A percentile compares a stretch with the other conserved stretches of the same genome.
These are phyloP conservation scores for Laticauda colubrina DNA, from an alignment of 2,113 vertebrate species.

Conservation along the genomic window DNA sequence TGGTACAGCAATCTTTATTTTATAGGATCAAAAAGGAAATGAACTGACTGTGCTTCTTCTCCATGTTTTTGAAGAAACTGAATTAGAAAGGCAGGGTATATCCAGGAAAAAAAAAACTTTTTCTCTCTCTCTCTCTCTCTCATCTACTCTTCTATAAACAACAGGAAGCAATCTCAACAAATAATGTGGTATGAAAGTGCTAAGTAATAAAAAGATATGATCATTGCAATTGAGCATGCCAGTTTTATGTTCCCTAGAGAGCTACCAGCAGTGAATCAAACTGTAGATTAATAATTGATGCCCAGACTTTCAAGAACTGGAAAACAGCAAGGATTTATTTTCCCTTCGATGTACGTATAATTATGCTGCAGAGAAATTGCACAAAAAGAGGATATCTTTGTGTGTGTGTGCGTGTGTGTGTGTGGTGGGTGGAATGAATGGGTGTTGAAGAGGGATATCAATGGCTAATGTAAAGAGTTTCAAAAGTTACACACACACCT, in stretches of 20 bases:
- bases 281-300: constrained; percentile 5
- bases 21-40: neutral
- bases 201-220: neutral
- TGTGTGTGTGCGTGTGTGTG: neutral
- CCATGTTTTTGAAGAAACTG: neutral
- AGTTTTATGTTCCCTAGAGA: neutral
- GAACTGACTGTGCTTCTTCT: neutral
- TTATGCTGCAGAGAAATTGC: neutral
- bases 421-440: neutral
- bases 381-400: neutral
- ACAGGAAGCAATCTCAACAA: constrained; percentile 4
- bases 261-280: constrained; percentile 1
- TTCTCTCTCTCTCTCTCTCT: too few species aligned
- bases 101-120: neutral
- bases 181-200: neutral
- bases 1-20: neutral
- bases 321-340: neutral
- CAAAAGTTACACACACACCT: neutral
- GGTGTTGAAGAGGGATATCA: neutral
- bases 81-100: neutral
- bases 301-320: neutral
- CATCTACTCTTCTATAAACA: neutral
- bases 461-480: neutral
- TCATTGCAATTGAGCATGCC: neutral
- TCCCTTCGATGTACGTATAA: neutral